phyloP scores from a whole-genome alignment of 2,888 invertebrate genomes.

The Drosophila robusta region DNA sequence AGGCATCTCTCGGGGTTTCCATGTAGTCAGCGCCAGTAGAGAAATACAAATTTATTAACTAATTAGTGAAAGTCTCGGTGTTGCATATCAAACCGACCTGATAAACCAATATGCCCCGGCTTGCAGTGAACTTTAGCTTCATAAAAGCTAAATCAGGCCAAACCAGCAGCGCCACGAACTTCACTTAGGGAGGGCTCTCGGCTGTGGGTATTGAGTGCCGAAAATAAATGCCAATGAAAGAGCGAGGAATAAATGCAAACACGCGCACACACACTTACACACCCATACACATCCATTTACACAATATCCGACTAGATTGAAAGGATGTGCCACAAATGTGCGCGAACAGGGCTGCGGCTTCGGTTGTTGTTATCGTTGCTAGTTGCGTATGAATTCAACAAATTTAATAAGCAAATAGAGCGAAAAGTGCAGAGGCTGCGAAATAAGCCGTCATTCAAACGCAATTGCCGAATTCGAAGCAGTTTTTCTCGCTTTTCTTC shows the following conservation, averaged over 20 bases:
- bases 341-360: slow-evolving; percentile 28
- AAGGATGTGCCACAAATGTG: slow-evolving; percentile 61
- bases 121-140: slow-evolving; percentile 5
- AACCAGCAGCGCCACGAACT: slow-evolving; percentile 37
- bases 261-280: slow-evolving; percentile 24
- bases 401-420: slow-evolving; percentile 81
- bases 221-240: slow-evolving; percentile 79
- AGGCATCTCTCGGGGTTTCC: not conserved
- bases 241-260: slow-evolving; percentile 75
- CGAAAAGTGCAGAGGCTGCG: slow-evolving; percentile 47
- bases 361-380: slow-evolving; percentile 19
- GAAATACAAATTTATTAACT: not conserved
- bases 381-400: slow-evolving; percentile 69
- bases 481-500: slow-evolving; percentile 17
- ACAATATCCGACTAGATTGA: slow-evolving; percentile 40
- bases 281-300: slow-evolving; percentile 16
- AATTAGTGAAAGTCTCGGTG: not conserved
- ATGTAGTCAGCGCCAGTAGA: not conserved
- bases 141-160: slow-evolving; percentile 55
- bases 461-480: slow-evolving; percentile 46
- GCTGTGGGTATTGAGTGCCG: slow-evolving; percentile 35
- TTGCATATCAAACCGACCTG: not conserved
- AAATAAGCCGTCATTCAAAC: slow-evolving; percentile 52
- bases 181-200: slow-evolving; percentile 34
- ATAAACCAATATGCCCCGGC: slow-evolving; percentile 2